Base-by-base conservation (phyloP, 1,140 invertebrate species). In the Andrena cerasifolii region DNA sequence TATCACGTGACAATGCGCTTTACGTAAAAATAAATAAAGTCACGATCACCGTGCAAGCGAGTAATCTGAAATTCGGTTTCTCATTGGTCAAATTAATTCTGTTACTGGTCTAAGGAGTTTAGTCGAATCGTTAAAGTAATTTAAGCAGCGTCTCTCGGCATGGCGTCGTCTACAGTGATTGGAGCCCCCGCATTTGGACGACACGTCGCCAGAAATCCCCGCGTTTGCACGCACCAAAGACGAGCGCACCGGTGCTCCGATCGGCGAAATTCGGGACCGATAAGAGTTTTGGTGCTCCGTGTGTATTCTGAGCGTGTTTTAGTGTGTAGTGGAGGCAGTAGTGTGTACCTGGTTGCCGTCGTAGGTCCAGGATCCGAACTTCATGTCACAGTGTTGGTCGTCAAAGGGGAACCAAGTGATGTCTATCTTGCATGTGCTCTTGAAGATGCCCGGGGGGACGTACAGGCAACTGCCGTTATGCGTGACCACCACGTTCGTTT, bases 341-440 rank as follows among this genome's bases (percentile, higher is more conserved):
- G 89, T 91, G 89, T 91, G 91, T 96, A 97, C 97, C 96, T 98
- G 96, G 93, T 96, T 96, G 93, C 97, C 97, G 93, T 97, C 96
- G 94, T 98, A 98, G 90, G 97, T 97, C 97, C 97, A 98, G 94
- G 97, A 98, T 94, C 97, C 97, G 93, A 98, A 98, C 95, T 98
- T 97, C 96, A 99, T 97, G 92, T 97, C 95, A 94, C 98, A 99
- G 93, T 96, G 95, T 95, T 99, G 98, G 93, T 99, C 98, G 94
- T 99, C 98, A 95, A 99, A 99, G 90, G 98, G 98, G 94, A 99
- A 99, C 97, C 98, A 99, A 90, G 97, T 98, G 94, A 99, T 99
- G 95, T 99, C 98, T 94, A 99, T 99, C 94, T 98, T 97, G 95
- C 98, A 99, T 94, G 98, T 99, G 95, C 97, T 99, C 95, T 98